Evolutionary conservation across 2,797 vertebrate genomes (phyloP), one percentile per base, ranked within the genome.

Genomic region (Lycodopsis pacificus): DNA sequence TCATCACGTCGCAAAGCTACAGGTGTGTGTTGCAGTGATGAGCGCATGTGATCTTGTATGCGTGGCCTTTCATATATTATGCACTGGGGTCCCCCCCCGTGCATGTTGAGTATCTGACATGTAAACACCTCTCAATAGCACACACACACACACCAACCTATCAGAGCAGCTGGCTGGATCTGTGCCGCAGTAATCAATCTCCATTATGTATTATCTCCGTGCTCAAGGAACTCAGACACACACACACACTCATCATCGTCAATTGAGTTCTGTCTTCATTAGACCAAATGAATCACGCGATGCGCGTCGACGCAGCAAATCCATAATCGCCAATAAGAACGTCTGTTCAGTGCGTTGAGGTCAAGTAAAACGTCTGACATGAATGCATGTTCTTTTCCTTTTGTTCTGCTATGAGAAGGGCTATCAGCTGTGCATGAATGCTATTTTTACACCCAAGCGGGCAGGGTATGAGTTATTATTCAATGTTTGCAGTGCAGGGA

Each of bases 181-280:
- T 34, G 63, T 58, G 62, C 74, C 25, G 65, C 83, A 80, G 87
- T 76, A 71, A 87, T 91, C 83, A 84, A 82, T 91, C 83, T 84
- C 78, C 44, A 75, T 89, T 82, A 85, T 58, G 75, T 68, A 46
- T 83, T 64, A 84, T 77, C 82, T 76, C 77, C 1, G 22, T 68
- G 77, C 74, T 87, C 57, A 69, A 67, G 62, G 64, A 73, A 9
- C 15, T 5, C n/a, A 19, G 71, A 49, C 30, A 22, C 73, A 56
- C 42, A 57, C 68, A 25, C 53, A 6, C 25, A 78, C 36, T 76
- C 74, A 40, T 82, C 68, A 63, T 68, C 53, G 44, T 71, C 80
- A 66, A 49, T 46, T 67, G 63, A 59, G 62, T 12, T 71, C 53
- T 49, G 58, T 69, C 53, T 81, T 83, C 77, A 78, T 84, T 66